Evolutionary conservation across 2,888 invertebrate species (phyloP).

Genomic region (Mycalesis mineus): DNA sequence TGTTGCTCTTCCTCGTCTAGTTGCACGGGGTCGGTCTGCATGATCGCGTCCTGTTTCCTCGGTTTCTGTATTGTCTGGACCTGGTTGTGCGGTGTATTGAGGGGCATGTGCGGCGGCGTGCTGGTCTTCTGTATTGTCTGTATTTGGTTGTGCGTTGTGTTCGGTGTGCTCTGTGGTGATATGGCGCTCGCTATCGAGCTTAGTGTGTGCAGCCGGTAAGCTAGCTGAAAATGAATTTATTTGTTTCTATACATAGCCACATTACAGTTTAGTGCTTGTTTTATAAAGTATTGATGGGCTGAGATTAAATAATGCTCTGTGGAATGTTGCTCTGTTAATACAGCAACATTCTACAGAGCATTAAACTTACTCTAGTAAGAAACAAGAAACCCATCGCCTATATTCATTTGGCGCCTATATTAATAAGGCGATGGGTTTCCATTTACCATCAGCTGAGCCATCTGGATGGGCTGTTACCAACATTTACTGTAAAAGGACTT

Average conservation of each 20-base stretch:
- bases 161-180: conserved; percentile 32
- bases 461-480: no score
- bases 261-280: no score
- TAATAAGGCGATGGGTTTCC: no score
- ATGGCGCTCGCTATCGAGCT: conserved; percentile 46
- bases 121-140: neutral
- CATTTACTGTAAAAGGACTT: no score
- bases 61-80: conserved; percentile 39
- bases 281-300: no score
- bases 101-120: conserved; percentile 28
- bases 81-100: conserved; percentile 3
- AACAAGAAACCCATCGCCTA: no score
- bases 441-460: no score
- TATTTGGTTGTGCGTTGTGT: neutral
- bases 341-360: no score
- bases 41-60: conserved; percentile 66
- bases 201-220: conserved; percentile 53
- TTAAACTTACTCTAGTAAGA: no score
- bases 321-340: no score
- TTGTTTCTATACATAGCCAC: neutral
- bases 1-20: conserved; percentile 54
- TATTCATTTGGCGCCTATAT: no score
- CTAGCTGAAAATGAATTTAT: conserved; percentile 42
- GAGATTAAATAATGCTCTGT: no score
- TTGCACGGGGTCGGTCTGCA: conserved; percentile 67